Evolutionary conservation across 1,140 invertebrate species (phyloP).

Genomic region (Heterodera carotae): DNA sequence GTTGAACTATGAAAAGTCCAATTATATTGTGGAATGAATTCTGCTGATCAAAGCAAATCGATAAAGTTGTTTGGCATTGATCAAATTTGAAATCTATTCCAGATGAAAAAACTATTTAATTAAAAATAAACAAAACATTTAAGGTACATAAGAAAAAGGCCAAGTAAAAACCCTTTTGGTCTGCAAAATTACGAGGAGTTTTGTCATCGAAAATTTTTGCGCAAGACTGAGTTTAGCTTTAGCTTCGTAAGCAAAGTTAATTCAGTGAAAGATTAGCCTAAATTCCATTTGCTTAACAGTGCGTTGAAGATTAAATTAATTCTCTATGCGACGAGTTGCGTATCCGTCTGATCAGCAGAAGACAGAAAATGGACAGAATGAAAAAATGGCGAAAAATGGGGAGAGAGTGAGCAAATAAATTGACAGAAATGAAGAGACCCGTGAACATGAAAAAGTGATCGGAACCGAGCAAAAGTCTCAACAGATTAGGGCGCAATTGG

Average conservation of each 20-base stretch:
- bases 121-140: no score
- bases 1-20: no score
- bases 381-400: not conserved
- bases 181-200: no score
- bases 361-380: not conserved
- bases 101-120: no score
- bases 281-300: not conserved
- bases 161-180: no score
- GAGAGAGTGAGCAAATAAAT: not conserved
- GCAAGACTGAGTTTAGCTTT: not conserved
- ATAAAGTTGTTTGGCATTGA: no score
- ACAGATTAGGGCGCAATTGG: not conserved
- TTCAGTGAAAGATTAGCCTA: not conserved
- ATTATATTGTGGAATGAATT: no score
- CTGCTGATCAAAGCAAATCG: no score
- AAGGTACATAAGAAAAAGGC: no score
- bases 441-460: not conserved
- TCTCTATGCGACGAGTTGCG: not conserved
- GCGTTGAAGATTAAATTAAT: not conserved
- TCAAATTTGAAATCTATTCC: no score
- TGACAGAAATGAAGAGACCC: no score
- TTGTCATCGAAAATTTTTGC: not conserved
- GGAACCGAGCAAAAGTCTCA: not conserved
- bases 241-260: not conserved
- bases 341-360: not conserved